These are phyloP conservation scores for Seladonia tumulorum DNA, from an alignment of 2,888 invertebrate genomes.

Conservation along the genomic window DNA sequence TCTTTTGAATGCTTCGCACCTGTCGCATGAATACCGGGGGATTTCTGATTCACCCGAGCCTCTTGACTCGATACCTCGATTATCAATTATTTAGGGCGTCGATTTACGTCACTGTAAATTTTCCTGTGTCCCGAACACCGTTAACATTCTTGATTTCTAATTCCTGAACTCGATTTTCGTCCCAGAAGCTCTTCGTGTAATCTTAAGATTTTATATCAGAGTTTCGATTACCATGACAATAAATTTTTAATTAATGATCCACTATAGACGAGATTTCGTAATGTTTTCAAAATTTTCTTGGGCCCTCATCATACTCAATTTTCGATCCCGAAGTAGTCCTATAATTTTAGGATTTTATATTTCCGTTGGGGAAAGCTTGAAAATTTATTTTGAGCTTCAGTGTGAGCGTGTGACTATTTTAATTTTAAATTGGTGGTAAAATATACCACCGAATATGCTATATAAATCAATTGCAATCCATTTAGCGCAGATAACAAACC, in stretches of 20 bases:
- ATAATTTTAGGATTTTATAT: neutral
- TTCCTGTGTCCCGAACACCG: neutral
- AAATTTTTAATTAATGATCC: neutral
- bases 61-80: neutral
- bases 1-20: neutral
- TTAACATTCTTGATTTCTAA: slow-evolving; percentile 2
- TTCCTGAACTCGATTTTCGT: neutral
- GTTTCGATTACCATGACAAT: neutral
- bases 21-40: neutral
- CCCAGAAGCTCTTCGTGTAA: neutral
- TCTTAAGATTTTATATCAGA: neutral
- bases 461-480: no score
- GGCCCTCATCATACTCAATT: neutral
- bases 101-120: neutral
- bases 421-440: neutral
- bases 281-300: neutral
- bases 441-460: no score
- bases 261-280: no score
- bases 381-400: neutral
- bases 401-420: neutral
- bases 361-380: neutral
- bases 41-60: neutral
- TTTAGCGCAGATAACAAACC: neutral
- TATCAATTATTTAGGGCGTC: neutral
- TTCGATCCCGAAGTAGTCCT: neutral